Conservation (phyloP, 1,140 invertebrate genomes). For the Orius insidiosus region DNA sequence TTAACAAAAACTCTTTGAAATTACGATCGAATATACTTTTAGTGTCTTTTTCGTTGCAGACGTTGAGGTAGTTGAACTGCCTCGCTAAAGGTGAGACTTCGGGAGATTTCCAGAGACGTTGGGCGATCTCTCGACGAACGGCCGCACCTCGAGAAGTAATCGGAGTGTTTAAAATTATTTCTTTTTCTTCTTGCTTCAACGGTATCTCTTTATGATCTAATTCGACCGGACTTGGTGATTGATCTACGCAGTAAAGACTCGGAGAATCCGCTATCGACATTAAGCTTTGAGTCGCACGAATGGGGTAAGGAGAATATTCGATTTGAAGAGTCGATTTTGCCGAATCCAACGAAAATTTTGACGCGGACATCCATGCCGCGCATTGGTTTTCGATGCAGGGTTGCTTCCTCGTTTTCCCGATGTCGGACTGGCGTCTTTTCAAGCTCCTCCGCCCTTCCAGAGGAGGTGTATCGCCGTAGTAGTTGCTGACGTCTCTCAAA, state of each 20-base stretch:
- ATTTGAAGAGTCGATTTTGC: constrained; percentile 17
- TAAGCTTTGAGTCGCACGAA: constrained; percentile 16
- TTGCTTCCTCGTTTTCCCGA: constrained; percentile 14
- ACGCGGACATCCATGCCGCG: constrained; percentile 4
- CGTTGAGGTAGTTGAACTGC: constrained; percentile 16
- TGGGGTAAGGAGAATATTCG: constrained; percentile 21
- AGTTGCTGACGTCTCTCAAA: constrained; percentile 22
- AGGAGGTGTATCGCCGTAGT: constrained; percentile 12
- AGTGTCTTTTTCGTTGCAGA: constrained; percentile 10
- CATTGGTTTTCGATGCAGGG: constrained; percentile 15
- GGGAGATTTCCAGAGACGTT: neutral
- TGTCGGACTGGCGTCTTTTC: constrained; percentile 1
- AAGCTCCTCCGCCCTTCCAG: neutral
- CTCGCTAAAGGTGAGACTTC: constrained; percentile 20
- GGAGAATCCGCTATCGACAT: constrained; percentile 5
- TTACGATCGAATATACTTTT: constrained; percentile 1
- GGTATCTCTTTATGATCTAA: constrained; percentile 20
- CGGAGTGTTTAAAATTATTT: constrained; percentile 14
- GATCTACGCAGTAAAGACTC: constrained; percentile 9
- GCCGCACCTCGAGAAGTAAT: neutral
- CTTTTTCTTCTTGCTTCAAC: constrained; percentile 10
- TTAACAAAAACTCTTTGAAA: neutral
- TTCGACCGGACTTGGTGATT: constrained; percentile 19
- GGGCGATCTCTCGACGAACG: neutral
- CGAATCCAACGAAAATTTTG: constrained; percentile 9